Conservation (phyloP, 1,140 invertebrate species). For the Ceratina calcarata region DNA sequence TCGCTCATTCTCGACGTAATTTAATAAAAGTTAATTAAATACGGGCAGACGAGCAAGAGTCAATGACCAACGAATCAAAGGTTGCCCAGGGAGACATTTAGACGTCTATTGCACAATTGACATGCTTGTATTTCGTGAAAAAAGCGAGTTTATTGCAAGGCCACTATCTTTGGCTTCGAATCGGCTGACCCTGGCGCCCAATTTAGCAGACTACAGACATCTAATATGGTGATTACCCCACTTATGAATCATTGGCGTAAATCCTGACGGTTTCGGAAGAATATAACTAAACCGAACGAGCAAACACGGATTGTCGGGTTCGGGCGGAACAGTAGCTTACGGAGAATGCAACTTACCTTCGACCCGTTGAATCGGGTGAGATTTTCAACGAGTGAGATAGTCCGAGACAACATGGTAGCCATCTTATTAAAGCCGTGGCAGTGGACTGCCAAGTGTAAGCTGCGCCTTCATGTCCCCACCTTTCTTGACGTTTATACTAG, state of each 20-base stretch:
- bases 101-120: slow-evolving; percentile 52
- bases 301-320: background rate
- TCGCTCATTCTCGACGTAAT: slow-evolving; percentile 12
- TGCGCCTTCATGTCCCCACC: slow-evolving; percentile 59
- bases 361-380: slow-evolving; percentile 83
- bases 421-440: slow-evolving; percentile 80
- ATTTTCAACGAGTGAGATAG: slow-evolving; percentile 83
- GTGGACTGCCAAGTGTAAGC: slow-evolving; percentile 64
- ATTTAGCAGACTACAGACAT: slow-evolving; percentile 79
- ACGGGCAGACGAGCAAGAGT: background rate
- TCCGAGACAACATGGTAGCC: slow-evolving; percentile 86
- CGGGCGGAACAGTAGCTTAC: background rate
- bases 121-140: slow-evolving; percentile 36
- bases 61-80: slow-evolving; percentile 8
- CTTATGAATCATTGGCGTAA: slow-evolving; percentile 18
- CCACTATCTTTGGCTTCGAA: slow-evolving; percentile 68
- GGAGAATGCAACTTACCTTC: slow-evolving; percentile 81
- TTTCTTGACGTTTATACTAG: slow-evolving; percentile 55
- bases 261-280: background rate
- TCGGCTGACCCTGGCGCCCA: slow-evolving; percentile 76
- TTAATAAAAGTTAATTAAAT: slow-evolving; percentile 52
- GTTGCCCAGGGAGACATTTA: background rate
- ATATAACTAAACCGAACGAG: background rate
- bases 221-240: slow-evolving; percentile 72
- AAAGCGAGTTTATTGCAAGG: slow-evolving; percentile 32